Percentiles rank a stretch among this genome's conserved stretches.
Evolutionary conservation across 1,140 invertebrate genomes (phyloP).

Genomic region (Rhopalosiphum maidis): DNA sequence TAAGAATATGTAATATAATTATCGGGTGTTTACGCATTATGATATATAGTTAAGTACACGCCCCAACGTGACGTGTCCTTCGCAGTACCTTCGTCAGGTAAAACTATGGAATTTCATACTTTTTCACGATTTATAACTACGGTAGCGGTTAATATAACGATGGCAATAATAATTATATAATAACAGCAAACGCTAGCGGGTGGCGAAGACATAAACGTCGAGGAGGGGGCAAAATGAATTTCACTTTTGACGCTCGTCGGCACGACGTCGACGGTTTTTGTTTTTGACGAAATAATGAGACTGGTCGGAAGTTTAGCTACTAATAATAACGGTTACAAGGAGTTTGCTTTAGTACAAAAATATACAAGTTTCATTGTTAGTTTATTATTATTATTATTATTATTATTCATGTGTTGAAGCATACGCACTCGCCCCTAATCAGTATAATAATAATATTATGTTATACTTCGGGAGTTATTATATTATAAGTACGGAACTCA

Average conservation of each 20-base stretch:
- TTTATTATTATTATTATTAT: neutral
- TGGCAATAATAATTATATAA: slow-evolving; percentile 15
- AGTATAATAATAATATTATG: neutral
- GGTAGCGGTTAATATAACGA: neutral
- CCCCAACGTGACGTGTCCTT: neutral
- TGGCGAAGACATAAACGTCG: neutral
- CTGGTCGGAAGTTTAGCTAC: neutral
- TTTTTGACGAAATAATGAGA: slow-evolving; percentile 25
- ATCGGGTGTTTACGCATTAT: neutral
- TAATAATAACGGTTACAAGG: neutral
- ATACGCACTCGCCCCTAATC: neutral
- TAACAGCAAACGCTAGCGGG: neutral
- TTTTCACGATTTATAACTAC: neutral
- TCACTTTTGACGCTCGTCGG: neutral
- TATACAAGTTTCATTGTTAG: neutral
- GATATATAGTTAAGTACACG: neutral
- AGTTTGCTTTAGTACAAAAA: neutral
- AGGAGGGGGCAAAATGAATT: neutral
- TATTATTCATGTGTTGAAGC: neutral
- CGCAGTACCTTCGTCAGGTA: neutral
- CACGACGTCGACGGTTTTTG: neutral
- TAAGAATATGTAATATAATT: neutral
- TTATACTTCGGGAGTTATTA: neutral
- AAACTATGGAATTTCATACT: neutral
- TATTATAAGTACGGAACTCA: neutral